A percentile compares a stretch with the other conserved stretches of the same genome.
These are phyloP conservation scores for Poicephalus gulielmi DNA, from an alignment of 2,113 vertebrate genomes.

Conservation along the genomic window DNA sequence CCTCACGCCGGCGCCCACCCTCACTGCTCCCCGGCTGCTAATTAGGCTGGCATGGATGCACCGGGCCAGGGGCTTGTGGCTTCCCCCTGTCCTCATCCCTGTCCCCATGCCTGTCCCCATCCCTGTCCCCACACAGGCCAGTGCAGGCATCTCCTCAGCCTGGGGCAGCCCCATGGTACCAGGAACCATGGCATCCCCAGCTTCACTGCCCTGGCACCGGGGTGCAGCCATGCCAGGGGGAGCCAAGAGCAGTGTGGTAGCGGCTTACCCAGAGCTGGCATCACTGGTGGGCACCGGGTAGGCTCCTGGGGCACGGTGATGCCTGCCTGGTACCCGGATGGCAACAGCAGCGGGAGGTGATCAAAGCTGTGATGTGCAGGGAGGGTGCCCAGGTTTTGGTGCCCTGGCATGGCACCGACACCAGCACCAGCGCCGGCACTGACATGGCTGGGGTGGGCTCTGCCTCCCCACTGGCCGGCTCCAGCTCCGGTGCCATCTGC, in stretches of 20 bases:
- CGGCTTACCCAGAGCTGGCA: background rate
- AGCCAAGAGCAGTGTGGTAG: rapidly evolving
- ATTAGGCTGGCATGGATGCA: background rate
- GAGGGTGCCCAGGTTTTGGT: background rate
- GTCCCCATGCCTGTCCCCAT: background rate
- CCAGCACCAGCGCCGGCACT: background rate
- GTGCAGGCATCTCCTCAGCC: rapidly evolving
- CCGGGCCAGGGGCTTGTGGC: background rate
- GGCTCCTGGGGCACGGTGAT: rapidly evolving
- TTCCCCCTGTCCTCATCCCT: too few species aligned
- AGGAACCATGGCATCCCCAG: rapidly evolving
- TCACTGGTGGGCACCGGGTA: rapidly evolving
- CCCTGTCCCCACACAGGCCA: rapidly evolving
- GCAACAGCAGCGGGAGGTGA: background rate
- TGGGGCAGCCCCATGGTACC: too few species aligned
- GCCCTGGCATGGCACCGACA: background rate
- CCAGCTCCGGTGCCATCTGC: constrained; percentile 63
- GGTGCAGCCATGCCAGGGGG: background rate
- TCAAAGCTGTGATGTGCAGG: rapidly evolving
- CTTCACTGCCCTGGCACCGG: rapidly evolving
- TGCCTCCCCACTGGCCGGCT: background rate
- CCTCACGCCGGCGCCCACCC: constrained; percentile 17
- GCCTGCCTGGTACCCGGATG: background rate
- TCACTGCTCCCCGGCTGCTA: background rate
- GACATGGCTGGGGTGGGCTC: background rate